A percentile compares a stretch with the other conserved stretches of the same genome.
These are phyloP conservation scores for Leptopilina syphax DNA, from an alignment of 2,888 invertebrate species.

Conservation along the genomic window DNA sequence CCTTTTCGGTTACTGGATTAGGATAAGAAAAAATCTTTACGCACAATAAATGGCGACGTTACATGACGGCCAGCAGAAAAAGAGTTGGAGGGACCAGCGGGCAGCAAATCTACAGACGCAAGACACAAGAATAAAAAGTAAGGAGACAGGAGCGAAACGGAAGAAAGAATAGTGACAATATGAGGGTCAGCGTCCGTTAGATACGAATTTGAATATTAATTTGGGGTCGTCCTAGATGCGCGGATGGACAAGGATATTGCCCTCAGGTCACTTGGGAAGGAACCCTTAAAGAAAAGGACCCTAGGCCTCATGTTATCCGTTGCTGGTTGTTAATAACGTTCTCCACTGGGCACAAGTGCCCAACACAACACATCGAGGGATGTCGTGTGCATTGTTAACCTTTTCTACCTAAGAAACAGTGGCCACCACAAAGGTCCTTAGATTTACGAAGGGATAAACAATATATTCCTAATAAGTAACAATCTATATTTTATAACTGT, in stretches of 20 bases:
- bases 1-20: constrained; percentile 28
- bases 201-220: constrained; percentile 74
- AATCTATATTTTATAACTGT: no score
- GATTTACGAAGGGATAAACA: background rate
- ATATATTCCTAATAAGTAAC: no score
- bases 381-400: background rate
- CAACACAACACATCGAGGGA: constrained; percentile 44
- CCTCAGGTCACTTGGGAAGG: constrained; percentile 58
- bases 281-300: constrained; percentile 48
- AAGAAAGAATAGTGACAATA: constrained; percentile 42
- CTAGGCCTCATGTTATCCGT: constrained; percentile 39
- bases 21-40: constrained; percentile 36
- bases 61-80: constrained; percentile 21
- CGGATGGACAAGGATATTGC: constrained; percentile 54
- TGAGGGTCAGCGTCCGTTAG: constrained; percentile 47
- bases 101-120: constrained; percentile 6
- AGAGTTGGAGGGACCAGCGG: constrained; percentile 23
- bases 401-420: constrained; percentile 43
- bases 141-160: constrained; percentile 24
- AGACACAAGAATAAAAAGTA: constrained; percentile 34
- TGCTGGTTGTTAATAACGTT: constrained; percentile 46
- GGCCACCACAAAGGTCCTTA: background rate
- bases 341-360: constrained; percentile 40
- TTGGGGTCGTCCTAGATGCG: constrained; percentile 61
- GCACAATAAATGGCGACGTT: constrained; percentile 30